Percentiles rank a stretch among this genome's conserved stretches.
Evolutionary conservation across 2,888 invertebrate species (phyloP).

Genomic region (Lasioglossum lativentre): DNA sequence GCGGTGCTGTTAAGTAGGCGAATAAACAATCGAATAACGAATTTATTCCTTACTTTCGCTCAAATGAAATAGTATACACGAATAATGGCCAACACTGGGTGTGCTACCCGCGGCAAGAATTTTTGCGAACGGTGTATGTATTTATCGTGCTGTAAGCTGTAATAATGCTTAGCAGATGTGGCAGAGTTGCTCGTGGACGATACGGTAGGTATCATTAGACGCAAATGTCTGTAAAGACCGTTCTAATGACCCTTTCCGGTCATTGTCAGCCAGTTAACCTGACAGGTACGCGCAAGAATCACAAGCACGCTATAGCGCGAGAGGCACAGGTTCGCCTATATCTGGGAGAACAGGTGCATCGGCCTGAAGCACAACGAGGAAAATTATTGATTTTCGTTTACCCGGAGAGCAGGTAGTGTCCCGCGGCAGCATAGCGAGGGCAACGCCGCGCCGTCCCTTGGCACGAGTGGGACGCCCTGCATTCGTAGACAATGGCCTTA

Average conservation of each 20-base stretch:
- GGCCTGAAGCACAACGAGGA: conserved; percentile 73
- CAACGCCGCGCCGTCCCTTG: conserved; percentile 64
- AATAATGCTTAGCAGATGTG: not conserved
- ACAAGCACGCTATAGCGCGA: not conserved
- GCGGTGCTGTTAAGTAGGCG: too few relatives aligned
- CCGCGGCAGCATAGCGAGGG: conserved; percentile 43
- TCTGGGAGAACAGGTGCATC: conserved; percentile 75
- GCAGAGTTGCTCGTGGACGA: not conserved
- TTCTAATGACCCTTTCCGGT: conserved; percentile 13
- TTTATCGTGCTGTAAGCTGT: not conserved
- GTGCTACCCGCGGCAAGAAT: too few relatives aligned
- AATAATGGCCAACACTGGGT: too few relatives aligned
- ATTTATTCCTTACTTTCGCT: too few relatives aligned
- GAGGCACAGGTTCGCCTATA: conserved; percentile 15
- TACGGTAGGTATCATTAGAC: not conserved
- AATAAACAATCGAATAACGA: too few relatives aligned
- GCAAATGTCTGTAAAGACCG: not conserved
- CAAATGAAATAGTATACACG: too few relatives aligned
- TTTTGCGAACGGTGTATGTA: not conserved
- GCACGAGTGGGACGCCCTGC: conserved; percentile 71
- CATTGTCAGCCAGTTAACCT: not conserved
- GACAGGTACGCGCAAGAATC: not conserved
- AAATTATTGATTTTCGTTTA: conserved; percentile 81
- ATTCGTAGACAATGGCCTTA: conserved; percentile 72
- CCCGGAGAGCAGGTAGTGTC: conserved; percentile 46